phyloP scores from a whole-genome alignment of 2,797 vertebrate species.

The Margarornis squamiger region DNA sequence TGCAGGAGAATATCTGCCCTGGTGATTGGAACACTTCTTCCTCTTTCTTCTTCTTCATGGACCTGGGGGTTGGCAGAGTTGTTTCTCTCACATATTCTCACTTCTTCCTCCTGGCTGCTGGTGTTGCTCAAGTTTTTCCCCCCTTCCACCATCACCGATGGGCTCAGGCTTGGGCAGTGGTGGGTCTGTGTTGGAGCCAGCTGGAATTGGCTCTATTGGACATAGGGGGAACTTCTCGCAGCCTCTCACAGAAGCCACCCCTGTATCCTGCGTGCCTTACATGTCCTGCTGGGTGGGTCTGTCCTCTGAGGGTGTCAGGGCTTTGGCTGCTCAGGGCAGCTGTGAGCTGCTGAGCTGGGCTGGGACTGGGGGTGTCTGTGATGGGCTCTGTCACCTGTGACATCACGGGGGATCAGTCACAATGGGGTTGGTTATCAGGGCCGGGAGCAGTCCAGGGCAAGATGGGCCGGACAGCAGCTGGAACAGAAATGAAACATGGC shows the following conservation, averaged over 20 bases:
- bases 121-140: neutral
- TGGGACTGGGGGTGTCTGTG: neutral
- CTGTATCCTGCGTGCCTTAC: neutral
- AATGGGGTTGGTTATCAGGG: neutral
- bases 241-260: neutral
- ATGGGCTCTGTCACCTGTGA: neutral
- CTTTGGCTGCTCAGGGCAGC: neutral
- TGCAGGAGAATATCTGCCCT: neutral
- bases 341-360: neutral
- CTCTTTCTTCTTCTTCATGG: neutral
- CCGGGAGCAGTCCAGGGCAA: accelerated
- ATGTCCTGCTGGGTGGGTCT: neutral
- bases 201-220: neutral
- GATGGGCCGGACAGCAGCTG: neutral
- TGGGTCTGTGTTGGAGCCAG: neutral
- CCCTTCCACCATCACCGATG: neutral
- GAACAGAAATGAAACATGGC: neutral
- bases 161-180: neutral
- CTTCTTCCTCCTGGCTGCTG: neutral
- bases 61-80: neutral
- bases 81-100: neutral
- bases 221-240: neutral
- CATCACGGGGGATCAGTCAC: neutral
- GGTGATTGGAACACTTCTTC: neutral
- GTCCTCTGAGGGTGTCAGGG: neutral